Conservation (phyloP, 2,113 vertebrate species). For the Entelurus aequoreus region DNA sequence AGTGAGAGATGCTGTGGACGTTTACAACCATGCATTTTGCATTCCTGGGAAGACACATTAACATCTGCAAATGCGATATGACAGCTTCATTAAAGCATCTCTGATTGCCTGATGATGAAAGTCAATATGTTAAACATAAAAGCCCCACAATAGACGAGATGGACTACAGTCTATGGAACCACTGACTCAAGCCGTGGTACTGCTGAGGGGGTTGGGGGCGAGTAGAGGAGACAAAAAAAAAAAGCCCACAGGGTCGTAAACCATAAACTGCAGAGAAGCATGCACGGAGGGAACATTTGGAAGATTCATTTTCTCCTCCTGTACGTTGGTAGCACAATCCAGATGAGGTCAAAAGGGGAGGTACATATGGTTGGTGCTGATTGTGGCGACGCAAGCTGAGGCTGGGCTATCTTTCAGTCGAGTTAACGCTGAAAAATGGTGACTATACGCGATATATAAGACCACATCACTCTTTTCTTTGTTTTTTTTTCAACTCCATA, state of each 20-base stretch:
- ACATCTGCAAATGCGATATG: constrained; percentile 10
- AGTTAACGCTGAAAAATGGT: background rate
- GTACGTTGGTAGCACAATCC: constrained; percentile 2
- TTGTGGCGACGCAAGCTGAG: background rate
- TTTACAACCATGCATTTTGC: background rate
- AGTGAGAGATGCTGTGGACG: background rate
- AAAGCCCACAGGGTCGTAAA: constrained; percentile 11
- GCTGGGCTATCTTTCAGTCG: background rate
- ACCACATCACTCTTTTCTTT: too few species aligned
- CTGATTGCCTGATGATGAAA: constrained; percentile 6
- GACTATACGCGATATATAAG: background rate
- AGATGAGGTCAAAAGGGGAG: background rate
- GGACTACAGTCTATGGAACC: constrained; percentile 5
- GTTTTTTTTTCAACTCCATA: background rate
- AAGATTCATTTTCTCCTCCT: constrained; percentile 6
- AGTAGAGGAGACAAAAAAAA: background rate
- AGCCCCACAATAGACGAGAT: background rate
- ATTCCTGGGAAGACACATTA: background rate
- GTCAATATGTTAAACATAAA: constrained; percentile 15
- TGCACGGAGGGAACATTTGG: background rate
- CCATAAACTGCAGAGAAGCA: constrained; percentile 16
- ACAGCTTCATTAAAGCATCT: constrained; percentile 3
- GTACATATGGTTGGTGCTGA: background rate
- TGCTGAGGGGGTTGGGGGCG: constrained; percentile 10
- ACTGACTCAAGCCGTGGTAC: constrained; percentile 13